Evolutionary conservation across 1,140 invertebrate species (phyloP), one percentile per base, ranked within the genome.

Genomic region (Sycophila sp.): DNA sequence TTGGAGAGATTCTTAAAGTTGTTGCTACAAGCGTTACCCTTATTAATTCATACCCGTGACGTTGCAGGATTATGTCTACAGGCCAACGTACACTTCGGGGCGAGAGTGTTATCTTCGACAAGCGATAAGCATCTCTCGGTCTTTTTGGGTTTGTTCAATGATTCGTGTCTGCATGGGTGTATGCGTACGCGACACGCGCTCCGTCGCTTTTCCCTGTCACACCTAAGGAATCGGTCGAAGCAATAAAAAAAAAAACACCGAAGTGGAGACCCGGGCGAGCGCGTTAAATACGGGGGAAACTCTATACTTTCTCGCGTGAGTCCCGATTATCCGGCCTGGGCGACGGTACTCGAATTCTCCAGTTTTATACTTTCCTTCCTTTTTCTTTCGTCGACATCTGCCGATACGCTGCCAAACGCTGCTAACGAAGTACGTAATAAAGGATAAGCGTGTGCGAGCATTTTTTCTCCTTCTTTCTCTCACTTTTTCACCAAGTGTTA

Each of bases 241-340:
- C 17, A 63, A 51, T 34, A 49, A 36, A 63, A 47, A 36, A 63
- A 63, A 19, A 19, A n/a, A n/a, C n/a, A n/a, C n/a, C n/a, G n/a
- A n/a, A n/a, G n/a, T n/a, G 28, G 17, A 47, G 40, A 22, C 15
- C n/a, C n/a, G n/a, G n/a, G 40, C 11, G 45, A 28, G 19, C n/a
- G n/a, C 26, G 34, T 26, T 8, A 19, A 38, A 65, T 40, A 10
- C 26, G 59, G 22, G n/a, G 34, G 49, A 53, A 65, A 65, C 40
- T 24, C 62, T 51, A 65, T 53, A 65, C 49, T 65, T 65, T 65
- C 15, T 51, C 22, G 26, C 19, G 45, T 11, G 28, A 2, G 3
- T 45, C 26, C 26, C 34, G 62, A 38, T 65, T 51, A 36, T 51
- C 15, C 42, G 30, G 17, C 15, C 13, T 5, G 26, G 11, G 5